Conservation (phyloP, 2,113 vertebrate species). For the Clinocottus analis region DNA sequence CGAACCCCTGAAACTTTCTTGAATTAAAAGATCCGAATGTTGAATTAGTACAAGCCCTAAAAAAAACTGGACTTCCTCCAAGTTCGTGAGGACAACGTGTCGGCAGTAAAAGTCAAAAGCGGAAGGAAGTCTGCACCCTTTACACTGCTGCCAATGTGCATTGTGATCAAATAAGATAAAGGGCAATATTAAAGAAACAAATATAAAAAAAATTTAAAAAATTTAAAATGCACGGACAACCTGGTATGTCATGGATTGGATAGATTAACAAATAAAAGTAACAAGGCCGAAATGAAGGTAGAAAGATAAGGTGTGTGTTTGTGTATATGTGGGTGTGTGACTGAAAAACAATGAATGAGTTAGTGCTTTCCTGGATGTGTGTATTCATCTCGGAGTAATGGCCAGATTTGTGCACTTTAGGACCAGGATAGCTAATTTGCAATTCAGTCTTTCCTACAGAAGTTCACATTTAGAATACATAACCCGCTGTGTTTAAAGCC, state of each 20-base stretch:
- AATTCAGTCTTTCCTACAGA: slow-evolving; percentile 52
- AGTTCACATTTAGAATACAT: slow-evolving; percentile 35
- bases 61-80: neutral
- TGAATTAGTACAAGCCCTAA: neutral
- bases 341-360: slow-evolving; percentile 13
- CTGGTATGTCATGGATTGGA: neutral
- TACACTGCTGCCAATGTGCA: neutral
- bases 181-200: slow-evolving; percentile 5
- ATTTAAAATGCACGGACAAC: neutral
- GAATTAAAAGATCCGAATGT: slow-evolving; percentile 10
- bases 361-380: slow-evolving; percentile 17
- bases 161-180: neutral
- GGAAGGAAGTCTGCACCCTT: neutral
- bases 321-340: neutral
- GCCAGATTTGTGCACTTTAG: slow-evolving; percentile 37
- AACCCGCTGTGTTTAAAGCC: slow-evolving; percentile 44
- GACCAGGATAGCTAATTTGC: slow-evolving; percentile 52
- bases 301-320: slow-evolving; percentile 1
- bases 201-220: neutral
- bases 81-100: too few relatives aligned
- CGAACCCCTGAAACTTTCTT: slow-evolving; percentile 9
- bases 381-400: slow-evolving; percentile 56
- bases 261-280: slow-evolving; percentile 18
- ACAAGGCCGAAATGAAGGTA: neutral
- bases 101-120: neutral